Evolutionary conservation across 2,113 vertebrate genomes (phyloP), one percentile per base, ranked within the genome.

Genomic region (Calyptomena viridis): DNA sequence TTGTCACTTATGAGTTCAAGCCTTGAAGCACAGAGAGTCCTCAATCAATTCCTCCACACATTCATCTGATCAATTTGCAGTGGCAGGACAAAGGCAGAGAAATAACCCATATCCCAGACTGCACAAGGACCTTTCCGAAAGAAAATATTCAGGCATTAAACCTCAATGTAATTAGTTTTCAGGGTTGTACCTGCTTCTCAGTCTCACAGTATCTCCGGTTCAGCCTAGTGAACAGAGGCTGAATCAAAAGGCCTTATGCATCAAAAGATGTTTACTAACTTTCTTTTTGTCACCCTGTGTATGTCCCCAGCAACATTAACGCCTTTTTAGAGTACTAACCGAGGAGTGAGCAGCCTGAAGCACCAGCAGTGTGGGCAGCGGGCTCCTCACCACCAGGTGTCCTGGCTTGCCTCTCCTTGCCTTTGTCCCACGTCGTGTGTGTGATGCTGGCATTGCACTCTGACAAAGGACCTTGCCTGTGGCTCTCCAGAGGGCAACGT

Each of bases 31-130:
- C 44, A 95, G 62, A 77, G 39, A 74, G 47, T 37, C 47, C 28
- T 79, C 64, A 19, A 87, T 97, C 91, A 89, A 23, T 93, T 84
- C 77, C 25, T 91, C 78, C 59, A 73, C 74, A 77, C 50, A 37
- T 75, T 82, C 46, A 73, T 64, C 76, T 68, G 60, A 92, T 89
- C 91, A 76, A 87, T 92, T 84, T 59, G 69, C 40, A 75, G 80
- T 25, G 47, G 47, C 28, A 49, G 56, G 37, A 84, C 62, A 73
- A 88, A 94, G 87, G 64, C 62, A 64, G 80, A 91, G 64, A 79
- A 87, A 67, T 30, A 77, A 33, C 49, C 53, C 87, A 9, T n/a
- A 76, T 14, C 58, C 53, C 25, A 3, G 19, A 58, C 1, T 79
- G 74, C 87, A 91, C 49, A 50, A 37, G 71, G 50, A 50, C 16